phyloP scores from a whole-genome alignment of 2,797 vertebrate species.

The Smutsia temminckii region DNA sequence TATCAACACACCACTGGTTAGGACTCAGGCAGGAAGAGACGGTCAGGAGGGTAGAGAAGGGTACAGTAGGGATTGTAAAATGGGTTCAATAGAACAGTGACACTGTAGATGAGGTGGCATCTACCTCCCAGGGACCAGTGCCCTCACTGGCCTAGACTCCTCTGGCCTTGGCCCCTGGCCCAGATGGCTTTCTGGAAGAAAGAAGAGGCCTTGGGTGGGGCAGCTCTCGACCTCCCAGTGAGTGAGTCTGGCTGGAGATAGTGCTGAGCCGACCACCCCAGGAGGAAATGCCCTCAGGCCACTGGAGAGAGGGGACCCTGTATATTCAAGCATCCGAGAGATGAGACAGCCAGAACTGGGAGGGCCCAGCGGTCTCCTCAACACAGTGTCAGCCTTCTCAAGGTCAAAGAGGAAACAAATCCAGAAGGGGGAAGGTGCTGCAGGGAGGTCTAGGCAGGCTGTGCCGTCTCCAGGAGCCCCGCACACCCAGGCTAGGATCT shows the following conservation, averaged over 20 bases:
- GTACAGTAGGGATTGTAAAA: background rate
- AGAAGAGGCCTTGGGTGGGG: background rate
- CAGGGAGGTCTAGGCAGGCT: background rate
- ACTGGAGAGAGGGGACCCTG: background rate
- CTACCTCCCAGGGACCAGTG: background rate
- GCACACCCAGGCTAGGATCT: background rate
- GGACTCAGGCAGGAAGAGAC: background rate
- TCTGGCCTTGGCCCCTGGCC: background rate
- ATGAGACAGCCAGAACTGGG: background rate
- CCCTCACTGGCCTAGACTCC: background rate
- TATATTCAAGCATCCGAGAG: background rate
- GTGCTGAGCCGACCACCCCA: background rate
- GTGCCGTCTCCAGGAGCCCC: background rate
- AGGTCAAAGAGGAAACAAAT: background rate
- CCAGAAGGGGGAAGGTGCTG: no score
- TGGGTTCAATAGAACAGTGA: background rate
- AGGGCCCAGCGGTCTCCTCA: background rate
- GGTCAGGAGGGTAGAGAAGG: background rate
- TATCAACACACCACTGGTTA: background rate
- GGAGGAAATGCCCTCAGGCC: background rate
- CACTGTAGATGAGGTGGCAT: background rate
- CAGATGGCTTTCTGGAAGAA: constrained; percentile 4
- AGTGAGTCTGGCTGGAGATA: background rate
- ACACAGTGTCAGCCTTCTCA: background rate
- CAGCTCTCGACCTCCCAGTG: constrained; percentile 30